Conservation (phyloP, 64 coral and sea anemone species). For the Actinia equina region DNA sequence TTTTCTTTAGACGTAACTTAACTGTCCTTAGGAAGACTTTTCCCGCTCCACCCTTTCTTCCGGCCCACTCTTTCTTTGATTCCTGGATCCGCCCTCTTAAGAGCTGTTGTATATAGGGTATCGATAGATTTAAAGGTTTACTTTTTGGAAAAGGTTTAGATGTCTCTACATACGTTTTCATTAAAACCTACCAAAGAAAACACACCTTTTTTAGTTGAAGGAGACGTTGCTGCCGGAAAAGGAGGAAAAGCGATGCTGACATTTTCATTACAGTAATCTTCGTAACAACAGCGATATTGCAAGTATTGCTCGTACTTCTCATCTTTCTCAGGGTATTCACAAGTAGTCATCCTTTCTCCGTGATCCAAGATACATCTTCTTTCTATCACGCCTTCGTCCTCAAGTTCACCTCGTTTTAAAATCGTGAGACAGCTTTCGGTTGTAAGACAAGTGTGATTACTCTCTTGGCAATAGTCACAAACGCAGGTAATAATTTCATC, state of each 20-base stretch:
- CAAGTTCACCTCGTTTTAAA: not conserved
- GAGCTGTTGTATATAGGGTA: no score
- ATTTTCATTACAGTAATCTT: not conserved
- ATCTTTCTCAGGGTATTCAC: not conserved
- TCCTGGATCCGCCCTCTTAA: no score
- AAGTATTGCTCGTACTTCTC: not conserved
- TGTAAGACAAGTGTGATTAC: not conserved
- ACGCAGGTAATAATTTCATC: not conserved
- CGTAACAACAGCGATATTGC: not conserved
- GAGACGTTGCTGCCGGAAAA: not conserved
- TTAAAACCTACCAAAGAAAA: no score
- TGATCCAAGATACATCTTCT: not conserved
- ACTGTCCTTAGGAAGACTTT: no score
- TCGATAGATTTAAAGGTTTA: no score
- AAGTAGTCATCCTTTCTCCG: not conserved
- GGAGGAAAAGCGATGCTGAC: not conserved
- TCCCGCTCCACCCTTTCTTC: no score
- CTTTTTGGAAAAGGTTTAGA: no score
- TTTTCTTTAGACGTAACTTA: no score
- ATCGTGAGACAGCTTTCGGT: not conserved
- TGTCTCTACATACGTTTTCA: no score
- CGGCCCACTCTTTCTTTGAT: no score
- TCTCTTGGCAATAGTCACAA: not conserved
- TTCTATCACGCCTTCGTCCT: not conserved
- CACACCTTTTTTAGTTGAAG: not conserved